A percentile compares a stretch with the other conserved stretches of the same genome.
Conservation (phyloP, 2,113 vertebrate genomes). For the Indicator maculatus region DNA sequence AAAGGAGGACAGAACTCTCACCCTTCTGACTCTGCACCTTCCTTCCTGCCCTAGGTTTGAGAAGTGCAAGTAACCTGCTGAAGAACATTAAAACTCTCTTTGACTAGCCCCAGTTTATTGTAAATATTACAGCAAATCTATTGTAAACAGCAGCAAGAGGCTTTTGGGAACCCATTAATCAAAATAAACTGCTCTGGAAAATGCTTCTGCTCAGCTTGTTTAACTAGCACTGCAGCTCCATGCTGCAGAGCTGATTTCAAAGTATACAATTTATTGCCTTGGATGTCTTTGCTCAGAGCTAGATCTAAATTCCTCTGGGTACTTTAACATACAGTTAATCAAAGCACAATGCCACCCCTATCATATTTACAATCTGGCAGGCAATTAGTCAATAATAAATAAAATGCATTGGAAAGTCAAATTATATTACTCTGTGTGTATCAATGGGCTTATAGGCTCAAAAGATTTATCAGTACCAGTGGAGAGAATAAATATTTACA, state of each 20-base stretch:
- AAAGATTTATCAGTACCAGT: slow-evolving; percentile 74
- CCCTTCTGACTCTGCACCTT: neutral
- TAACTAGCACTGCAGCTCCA: slow-evolving; percentile 72
- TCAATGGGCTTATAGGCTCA: slow-evolving; percentile 69
- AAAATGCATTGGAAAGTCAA: slow-evolving; percentile 69
- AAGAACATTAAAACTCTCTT: slow-evolving; percentile 66
- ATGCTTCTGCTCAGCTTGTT: slow-evolving; percentile 76
- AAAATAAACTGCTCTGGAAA: slow-evolving; percentile 76
- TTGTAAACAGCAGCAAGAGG: slow-evolving; percentile 81
- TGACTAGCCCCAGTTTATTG: slow-evolving; percentile 75
- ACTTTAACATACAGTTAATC: slow-evolving; percentile 74
- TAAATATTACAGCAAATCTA: slow-evolving; percentile 86
- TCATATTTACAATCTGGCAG: slow-evolving; percentile 79
- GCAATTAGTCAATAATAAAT: slow-evolving; percentile 80
- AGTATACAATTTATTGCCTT: slow-evolving; percentile 77
- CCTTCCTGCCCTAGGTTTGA: neutral
- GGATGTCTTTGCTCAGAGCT: slow-evolving; percentile 73
- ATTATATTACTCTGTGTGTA: slow-evolving; percentile 57
- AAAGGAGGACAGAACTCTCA: neutral
- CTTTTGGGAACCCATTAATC: slow-evolving; percentile 86
- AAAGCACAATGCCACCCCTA: slow-evolving; percentile 71
- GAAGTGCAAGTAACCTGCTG: slow-evolving; percentile 41
- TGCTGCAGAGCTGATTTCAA: slow-evolving; percentile 71
- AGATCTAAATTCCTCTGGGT: slow-evolving; percentile 62
- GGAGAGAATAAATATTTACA: slow-evolving; percentile 75